Percentiles rank a stretch among this genome's conserved stretches.
Conservation (phyloP, 2,113 vertebrate species). For the Suricata suricatta region DNA sequence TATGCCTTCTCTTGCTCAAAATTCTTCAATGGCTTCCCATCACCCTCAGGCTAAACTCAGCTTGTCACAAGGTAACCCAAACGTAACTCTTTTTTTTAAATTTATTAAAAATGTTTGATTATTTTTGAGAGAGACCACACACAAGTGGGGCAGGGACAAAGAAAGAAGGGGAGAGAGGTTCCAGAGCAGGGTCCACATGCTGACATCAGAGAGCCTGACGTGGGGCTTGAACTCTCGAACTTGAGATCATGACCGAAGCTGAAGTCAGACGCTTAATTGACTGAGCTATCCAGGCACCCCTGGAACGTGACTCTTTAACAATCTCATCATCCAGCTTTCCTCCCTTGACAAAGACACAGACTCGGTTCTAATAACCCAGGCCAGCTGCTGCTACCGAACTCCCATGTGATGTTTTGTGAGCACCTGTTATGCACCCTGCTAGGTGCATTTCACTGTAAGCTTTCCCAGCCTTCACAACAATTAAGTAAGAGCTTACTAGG, state of each 20-base stretch:
- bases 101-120: too few species aligned
- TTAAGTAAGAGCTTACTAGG: not conserved
- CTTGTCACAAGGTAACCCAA: not conserved
- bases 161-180: too few species aligned
- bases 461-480: not conserved
- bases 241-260: too few species aligned
- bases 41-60: not conserved
- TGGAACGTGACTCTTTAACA: not conserved
- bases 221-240: too few species aligned
- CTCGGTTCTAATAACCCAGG: not conserved
- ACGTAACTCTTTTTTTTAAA: too few species aligned
- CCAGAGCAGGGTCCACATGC: too few species aligned
- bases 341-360: not conserved
- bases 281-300: too few species aligned
- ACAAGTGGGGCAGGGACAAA: too few species aligned
- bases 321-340: not conserved
- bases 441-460: not conserved
- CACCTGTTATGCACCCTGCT: not conserved
- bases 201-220: too few species aligned
- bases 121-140: too few species aligned
- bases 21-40: not conserved
- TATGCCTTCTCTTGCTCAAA: not conserved
- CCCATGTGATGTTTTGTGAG: not conserved
- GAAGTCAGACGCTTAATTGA: too few species aligned
- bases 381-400: not conserved